phyloP scores from a whole-genome alignment of 2,888 invertebrate genomes.

The Trachelus tabidus region DNA sequence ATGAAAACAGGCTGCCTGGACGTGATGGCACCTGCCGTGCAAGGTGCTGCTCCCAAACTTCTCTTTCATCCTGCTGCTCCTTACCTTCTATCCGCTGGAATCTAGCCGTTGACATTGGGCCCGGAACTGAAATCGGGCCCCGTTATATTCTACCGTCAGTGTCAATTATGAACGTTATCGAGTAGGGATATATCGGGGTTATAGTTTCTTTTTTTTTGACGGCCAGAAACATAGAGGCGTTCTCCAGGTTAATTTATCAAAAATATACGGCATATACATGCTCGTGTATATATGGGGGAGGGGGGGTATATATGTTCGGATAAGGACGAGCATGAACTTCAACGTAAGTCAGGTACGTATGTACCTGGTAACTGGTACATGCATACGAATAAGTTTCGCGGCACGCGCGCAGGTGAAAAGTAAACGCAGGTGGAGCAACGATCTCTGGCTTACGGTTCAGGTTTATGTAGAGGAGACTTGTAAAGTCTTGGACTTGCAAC shows the following conservation, averaged over 20 bases:
- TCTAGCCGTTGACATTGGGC: neutral
- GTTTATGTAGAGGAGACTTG: neutral
- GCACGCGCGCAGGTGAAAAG: constrained; percentile 59
- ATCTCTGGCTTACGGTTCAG: constrained; percentile 33
- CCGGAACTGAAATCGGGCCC: neutral
- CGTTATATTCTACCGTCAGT: neutral
- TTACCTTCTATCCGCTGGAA: constrained; percentile 1
- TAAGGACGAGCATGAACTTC: neutral
- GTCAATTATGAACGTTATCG: neutral
- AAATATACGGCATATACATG: neutral
- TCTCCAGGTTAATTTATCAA: neutral
- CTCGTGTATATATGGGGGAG: too few relatives aligned
- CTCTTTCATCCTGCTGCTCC: constrained; percentile 27
- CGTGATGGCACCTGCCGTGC: constrained; percentile 61
- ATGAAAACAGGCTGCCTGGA: constrained; percentile 38
- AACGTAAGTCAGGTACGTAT: neutral
- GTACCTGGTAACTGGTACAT: constrained; percentile 6
- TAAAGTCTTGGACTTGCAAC: neutral
- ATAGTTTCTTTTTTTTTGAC: neutral
- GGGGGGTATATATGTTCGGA: neutral
- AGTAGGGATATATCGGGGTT: neutral
- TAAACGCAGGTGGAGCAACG: constrained; percentile 59
- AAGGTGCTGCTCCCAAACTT: constrained; percentile 57
- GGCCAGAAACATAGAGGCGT: neutral
- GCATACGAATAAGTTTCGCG: constrained; percentile 19